phyloP scores from a whole-genome alignment of 2,888 invertebrate genomes.

The Panzeria rudis region DNA sequence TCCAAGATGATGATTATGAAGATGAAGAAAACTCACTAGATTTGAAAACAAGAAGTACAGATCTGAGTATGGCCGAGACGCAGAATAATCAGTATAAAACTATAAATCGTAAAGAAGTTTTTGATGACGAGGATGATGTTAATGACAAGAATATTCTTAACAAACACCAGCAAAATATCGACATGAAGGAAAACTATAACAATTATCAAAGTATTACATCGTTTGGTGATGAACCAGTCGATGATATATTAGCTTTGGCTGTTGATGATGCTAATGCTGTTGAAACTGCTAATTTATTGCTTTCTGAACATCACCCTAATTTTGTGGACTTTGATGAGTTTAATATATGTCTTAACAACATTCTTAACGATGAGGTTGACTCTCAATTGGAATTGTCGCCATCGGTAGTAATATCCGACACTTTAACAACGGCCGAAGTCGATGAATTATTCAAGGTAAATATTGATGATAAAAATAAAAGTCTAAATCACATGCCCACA shows the following conservation, averaged over 20 bases:
- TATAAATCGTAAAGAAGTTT: constrained; percentile 56
- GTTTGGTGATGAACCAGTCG: constrained; percentile 68
- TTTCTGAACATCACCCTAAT: constrained; percentile 78
- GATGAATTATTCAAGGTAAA: constrained; percentile 69
- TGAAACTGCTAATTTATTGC: constrained; percentile 77
- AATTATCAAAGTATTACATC: constrained; percentile 51
- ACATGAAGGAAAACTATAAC: constrained; percentile 28
- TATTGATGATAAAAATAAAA: constrained; percentile 49
- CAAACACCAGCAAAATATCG: constrained; percentile 21
- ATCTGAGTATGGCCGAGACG: constrained; percentile 78
- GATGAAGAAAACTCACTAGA: constrained; percentile 75
- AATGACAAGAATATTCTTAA: constrained; percentile 48
- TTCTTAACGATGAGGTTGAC: constrained; percentile 79
- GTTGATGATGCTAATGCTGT: constrained; percentile 69
- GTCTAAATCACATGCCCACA: constrained; percentile 45
- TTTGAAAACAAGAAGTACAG: constrained; percentile 63
- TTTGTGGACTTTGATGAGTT: constrained; percentile 81
- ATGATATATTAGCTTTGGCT: constrained; percentile 73
- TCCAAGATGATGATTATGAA: constrained; percentile 74
- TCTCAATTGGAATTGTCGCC: constrained; percentile 67
- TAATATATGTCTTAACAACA: constrained; percentile 80
- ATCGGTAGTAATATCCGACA: constrained; percentile 63
- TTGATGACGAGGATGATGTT: constrained; percentile 62
- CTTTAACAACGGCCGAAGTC: constrained; percentile 45
- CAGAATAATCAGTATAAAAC: constrained; percentile 72